Conservation (phyloP, 2,888 invertebrate species). For the Drosophila nr. fundita region DNA sequence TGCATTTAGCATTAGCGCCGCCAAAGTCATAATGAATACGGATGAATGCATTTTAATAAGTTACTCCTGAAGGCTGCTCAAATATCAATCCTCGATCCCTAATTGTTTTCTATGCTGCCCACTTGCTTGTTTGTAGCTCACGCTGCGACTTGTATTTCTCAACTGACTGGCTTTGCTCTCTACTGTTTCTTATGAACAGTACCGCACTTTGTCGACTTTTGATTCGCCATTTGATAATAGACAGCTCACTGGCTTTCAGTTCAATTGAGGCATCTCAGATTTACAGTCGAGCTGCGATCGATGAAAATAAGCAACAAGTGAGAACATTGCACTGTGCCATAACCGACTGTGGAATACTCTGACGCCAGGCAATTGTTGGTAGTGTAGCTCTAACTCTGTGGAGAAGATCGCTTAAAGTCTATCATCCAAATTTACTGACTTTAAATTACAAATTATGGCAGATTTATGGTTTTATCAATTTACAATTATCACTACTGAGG, state of each 20-base stretch:
- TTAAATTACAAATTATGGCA: background rate
- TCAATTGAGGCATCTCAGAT: slow-evolving; percentile 38
- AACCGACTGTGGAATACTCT: background rate
- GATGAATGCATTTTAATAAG: slow-evolving; percentile 22
- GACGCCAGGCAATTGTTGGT: background rate
- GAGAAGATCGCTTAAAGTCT: background rate
- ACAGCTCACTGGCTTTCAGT: slow-evolving; percentile 9
- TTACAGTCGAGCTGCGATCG: slow-evolving; percentile 23
- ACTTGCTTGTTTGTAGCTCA: slow-evolving; percentile 25
- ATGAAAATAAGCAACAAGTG: slow-evolving; percentile 1
- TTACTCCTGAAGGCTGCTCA: background rate
- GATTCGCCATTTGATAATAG: slow-evolving; percentile 15
- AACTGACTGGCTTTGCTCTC: slow-evolving; percentile 44
- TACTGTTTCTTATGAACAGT: slow-evolving; percentile 43
- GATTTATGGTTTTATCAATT: background rate
- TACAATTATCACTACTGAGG: background rate
- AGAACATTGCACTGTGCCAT: background rate
- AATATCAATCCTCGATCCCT: background rate
- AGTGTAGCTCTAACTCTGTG: background rate
- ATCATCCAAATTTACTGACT: background rate
- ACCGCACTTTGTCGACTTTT: slow-evolving; percentile 23
- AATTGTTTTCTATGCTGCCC: background rate
- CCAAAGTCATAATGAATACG: slow-evolving; percentile 17
- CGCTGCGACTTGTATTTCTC: slow-evolving; percentile 32
- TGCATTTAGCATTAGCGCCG: slow-evolving; percentile 23